Evolutionary conservation across 2,113 vertebrate genomes (phyloP), one percentile per base, ranked within the genome.

Genomic region (Campylorhamphus procurvoides): DNA sequence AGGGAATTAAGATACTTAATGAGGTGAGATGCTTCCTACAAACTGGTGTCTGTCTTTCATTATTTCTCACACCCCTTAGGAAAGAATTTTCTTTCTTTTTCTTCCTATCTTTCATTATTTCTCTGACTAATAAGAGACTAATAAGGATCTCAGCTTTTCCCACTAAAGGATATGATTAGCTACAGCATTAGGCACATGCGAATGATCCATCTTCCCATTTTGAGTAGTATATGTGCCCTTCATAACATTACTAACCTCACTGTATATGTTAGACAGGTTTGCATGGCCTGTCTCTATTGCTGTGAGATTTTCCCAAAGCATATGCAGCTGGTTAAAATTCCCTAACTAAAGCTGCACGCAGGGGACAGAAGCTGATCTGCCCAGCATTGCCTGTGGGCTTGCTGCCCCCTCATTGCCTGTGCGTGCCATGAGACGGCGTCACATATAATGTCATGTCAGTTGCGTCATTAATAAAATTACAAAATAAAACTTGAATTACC

Each of bases 401-500:
- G 1, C 73, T 77, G 69, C 67, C 73, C 55, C 64, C 84, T 69
- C 40, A 6, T 5, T 66, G 64, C 81, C 88, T 62, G 9, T 6
- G 1, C 3, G 0, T 37, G 75, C 66, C 88, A 39, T 78, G 47
- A 89, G 93, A 69, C 24, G 12, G 60, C 22, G 1, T 33, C 90
- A 84, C 73, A 44, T 10, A 33, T 28, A 87, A 73, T 40, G 79
- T 86, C 95, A 40, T 6, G 66, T 92, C 97, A 94, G 94, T 88
- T 94, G 91, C 33, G 7, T 95, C 96, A 96, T 97, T 97, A 97
- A 96, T 95, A 97, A 97, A 96, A 85, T 58, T 94, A 92, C 97
- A 98, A 95, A 97, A 97, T 97, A 94, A 96, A 97, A 94, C 93
- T 89, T 89, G 96, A 97, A 97, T 97, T 97, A 97, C 96, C 87